A percentile compares a stretch with the other conserved stretches of the same genome.
phyloP scores from a whole-genome alignment of 2,888 invertebrate species.

The Epistrophella euchroma region DNA sequence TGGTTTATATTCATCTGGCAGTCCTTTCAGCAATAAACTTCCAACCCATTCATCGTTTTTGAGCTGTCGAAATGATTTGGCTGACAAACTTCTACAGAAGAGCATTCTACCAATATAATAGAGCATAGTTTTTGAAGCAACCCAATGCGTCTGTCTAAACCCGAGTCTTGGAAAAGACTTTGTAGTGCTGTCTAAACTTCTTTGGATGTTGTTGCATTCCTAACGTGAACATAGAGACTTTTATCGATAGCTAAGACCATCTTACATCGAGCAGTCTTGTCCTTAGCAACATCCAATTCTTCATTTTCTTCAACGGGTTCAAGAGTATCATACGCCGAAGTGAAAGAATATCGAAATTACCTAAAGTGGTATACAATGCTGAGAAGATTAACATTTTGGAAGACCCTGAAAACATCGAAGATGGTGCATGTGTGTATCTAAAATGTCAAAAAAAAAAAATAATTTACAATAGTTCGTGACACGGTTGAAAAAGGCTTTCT shows the following conservation, averaged over 20 bases:
- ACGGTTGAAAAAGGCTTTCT: too few relatives aligned
- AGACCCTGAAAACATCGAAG: too few relatives aligned
- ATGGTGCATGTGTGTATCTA: too few relatives aligned
- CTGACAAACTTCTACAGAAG: neutral
- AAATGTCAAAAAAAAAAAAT: too few relatives aligned
- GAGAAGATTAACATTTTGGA: too few relatives aligned
- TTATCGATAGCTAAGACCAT: constrained; percentile 31
- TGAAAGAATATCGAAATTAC: too few relatives aligned
- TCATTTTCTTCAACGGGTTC: too few relatives aligned
- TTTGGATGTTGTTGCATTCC: constrained; percentile 16
- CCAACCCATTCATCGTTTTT: constrained; percentile 15
- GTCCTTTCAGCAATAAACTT: neutral
- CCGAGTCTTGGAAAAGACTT: neutral
- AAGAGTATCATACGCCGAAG: too few relatives aligned
- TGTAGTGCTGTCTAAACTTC: constrained; percentile 16
- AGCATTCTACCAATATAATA: neutral
- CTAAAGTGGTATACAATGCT: too few relatives aligned
- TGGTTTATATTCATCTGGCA: neutral
- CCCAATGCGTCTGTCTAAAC: constrained; percentile 17
- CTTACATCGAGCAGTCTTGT: constrained; percentile 23
- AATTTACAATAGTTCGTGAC: too few relatives aligned
- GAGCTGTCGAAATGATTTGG: neutral
- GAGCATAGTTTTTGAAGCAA: constrained; percentile 25
- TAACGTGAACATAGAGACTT: constrained; percentile 28
- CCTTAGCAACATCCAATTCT: too few relatives aligned